Conservation (phyloP, 2,113 vertebrate genomes). For the Symphodus melops region DNA sequence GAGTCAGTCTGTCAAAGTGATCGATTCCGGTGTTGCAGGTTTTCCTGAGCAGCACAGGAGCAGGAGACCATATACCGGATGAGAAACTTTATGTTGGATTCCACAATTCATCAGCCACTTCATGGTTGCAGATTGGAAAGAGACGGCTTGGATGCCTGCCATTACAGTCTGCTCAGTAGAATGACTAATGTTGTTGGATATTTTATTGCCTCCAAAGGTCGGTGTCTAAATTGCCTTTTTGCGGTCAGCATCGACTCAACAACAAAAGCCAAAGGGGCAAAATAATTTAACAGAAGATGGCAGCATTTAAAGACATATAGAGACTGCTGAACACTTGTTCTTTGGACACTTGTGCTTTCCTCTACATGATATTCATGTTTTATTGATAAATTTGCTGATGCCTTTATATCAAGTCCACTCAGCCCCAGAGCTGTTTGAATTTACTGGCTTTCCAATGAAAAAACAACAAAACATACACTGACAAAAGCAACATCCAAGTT, state of each 20-base stretch:
- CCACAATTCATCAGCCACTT: conserved; percentile 47
- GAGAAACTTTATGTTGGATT: conserved; percentile 21
- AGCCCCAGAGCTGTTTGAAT: too few relatives aligned
- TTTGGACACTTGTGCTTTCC: not conserved
- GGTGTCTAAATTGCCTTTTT: not conserved
- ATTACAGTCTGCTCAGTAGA: conserved; percentile 25
- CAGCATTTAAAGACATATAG: not conserved
- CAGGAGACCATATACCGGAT: conserved; percentile 15
- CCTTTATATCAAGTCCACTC: too few relatives aligned
- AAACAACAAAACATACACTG: too few relatives aligned
- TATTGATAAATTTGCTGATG: too few relatives aligned
- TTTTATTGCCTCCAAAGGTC: conserved; percentile 8
- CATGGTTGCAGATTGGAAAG: conserved; percentile 44
- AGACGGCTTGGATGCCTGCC: conserved; percentile 34
- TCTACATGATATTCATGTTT: too few relatives aligned
- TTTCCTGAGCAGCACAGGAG: conserved; percentile 27
- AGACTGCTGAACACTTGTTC: not conserved
- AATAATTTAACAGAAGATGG: not conserved
- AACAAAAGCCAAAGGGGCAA: not conserved
- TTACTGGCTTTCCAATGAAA: too few relatives aligned
- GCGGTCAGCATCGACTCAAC: not conserved
- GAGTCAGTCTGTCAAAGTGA: conserved; percentile 64
- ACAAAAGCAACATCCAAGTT: too few relatives aligned
- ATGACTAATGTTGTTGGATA: conserved; percentile 32
- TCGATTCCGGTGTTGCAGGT: conserved; percentile 47